Conservation (phyloP, 2,888 invertebrate genomes). For the Plusia festucae region DNA sequence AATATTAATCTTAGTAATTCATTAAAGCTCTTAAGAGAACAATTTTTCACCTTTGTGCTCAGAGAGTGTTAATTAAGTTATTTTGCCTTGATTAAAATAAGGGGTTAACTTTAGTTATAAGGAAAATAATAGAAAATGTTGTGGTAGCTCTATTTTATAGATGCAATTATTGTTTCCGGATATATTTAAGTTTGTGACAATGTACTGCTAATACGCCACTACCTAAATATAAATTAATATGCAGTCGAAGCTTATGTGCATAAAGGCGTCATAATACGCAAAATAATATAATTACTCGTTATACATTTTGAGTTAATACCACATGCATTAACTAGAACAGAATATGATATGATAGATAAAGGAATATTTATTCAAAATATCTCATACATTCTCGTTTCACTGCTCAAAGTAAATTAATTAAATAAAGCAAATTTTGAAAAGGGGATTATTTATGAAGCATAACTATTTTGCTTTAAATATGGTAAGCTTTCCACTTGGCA, state of each 20-base stretch:
- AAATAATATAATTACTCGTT: constrained; percentile 40
- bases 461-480: constrained; percentile 32
- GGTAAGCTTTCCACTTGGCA: constrained; percentile 27
- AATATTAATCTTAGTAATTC: constrained; percentile 48
- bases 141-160: background rate
- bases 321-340: constrained; percentile 12
- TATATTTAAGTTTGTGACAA: background rate
- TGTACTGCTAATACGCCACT: too few relatives aligned
- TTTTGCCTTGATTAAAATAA: constrained; percentile 56
- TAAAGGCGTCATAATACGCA: background rate
- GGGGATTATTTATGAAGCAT: constrained; percentile 17
- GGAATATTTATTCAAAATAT: constrained; percentile 27
- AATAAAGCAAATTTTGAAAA: constrained; percentile 24
- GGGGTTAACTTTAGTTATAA: constrained; percentile 45
- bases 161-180: background rate
- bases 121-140: constrained; percentile 49
- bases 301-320: constrained; percentile 8
- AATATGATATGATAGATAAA: constrained; percentile 8
- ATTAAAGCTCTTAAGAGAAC: constrained; percentile 54
- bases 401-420: constrained; percentile 21
- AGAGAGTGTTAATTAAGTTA: constrained; percentile 59
- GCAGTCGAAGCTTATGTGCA: background rate
- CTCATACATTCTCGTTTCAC: constrained; percentile 20
- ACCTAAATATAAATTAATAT: too few relatives aligned
- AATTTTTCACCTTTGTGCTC: constrained; percentile 60